A percentile compares a stretch with the other conserved stretches of the same genome.
phyloP scores from a whole-genome alignment of 2,797 vertebrate species.

The Cryptoblepharus egeriae region DNA sequence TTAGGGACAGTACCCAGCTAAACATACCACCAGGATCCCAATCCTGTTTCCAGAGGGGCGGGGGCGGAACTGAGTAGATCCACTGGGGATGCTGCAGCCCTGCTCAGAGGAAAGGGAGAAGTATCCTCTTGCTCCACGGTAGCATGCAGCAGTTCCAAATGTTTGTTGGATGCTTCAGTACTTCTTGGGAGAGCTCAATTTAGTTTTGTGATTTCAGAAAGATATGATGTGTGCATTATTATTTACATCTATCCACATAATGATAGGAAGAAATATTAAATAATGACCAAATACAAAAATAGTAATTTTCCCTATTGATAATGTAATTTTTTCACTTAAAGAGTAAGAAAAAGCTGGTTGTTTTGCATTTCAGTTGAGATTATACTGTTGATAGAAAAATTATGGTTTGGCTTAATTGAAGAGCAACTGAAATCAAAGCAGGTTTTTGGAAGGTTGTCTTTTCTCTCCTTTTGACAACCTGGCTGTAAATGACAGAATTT shows the following conservation, averaged over 20 bases:
- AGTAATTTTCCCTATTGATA: background rate
- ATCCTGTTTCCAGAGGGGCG: too few relatives aligned
- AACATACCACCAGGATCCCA: too few relatives aligned
- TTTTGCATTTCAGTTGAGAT: too few relatives aligned
- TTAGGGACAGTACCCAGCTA: too few relatives aligned
- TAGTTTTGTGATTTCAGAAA: background rate
- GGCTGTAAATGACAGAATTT: background rate
- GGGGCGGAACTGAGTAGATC: too few relatives aligned
- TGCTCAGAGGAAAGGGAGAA: too few relatives aligned
- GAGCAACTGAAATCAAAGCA: background rate
- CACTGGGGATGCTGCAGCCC: too few relatives aligned
- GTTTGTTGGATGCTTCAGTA: too few relatives aligned
- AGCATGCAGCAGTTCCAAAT: too few relatives aligned
- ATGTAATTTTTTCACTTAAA: background rate
- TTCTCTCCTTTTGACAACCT: background rate
- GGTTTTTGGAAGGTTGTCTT: background rate
- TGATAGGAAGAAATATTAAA: background rate
- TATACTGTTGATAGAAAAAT: background rate
- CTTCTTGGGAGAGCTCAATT: background rate
- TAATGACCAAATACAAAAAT: background rate
- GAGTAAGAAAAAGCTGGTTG: background rate
- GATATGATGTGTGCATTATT: background rate
- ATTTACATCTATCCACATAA: background rate
- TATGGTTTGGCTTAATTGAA: background rate
- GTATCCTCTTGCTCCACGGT: too few relatives aligned